A percentile compares a stretch with the other conserved stretches of the same genome.
These are phyloP conservation scores for Sitta carolinensis DNA, from an alignment of 2,797 vertebrate genomes.

Conservation along the genomic window DNA sequence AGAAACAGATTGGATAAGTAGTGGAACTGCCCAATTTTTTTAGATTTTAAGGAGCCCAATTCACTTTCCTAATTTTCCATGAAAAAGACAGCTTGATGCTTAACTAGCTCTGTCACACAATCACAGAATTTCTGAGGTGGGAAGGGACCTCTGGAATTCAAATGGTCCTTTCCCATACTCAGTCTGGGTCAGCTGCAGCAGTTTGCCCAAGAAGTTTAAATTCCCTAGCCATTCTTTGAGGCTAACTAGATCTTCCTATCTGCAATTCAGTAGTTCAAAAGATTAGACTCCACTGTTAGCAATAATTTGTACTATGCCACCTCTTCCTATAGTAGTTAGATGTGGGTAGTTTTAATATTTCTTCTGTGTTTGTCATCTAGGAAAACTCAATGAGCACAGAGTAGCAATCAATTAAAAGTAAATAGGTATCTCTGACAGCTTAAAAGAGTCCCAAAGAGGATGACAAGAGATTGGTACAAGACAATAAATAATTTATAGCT, in stretches of 20 bases:
- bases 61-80: not conserved
- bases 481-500: conserved; percentile 76
- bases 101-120: not conserved
- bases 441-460: conserved; percentile 69
- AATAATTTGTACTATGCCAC: not conserved
- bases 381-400: conserved; percentile 67
- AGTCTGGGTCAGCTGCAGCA: not conserved
- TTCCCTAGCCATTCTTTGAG: not conserved
- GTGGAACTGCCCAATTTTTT: not conserved
- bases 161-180: not conserved
- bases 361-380: conserved; percentile 60
- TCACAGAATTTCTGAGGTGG: not conserved
- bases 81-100: not conserved
- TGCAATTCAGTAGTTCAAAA: conserved; percentile 1
- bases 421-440: conserved; percentile 75
- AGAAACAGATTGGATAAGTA: not conserved
- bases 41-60: not conserved
- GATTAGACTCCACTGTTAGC: not conserved
- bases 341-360: conserved; percentile 49
- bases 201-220: not conserved
- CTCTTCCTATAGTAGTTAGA: not conserved
- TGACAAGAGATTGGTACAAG: conserved; percentile 60
- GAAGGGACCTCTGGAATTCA: not conserved
- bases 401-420: conserved; percentile 77
- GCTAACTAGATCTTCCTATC: not conserved